phyloP scores from a whole-genome alignment of 2,888 invertebrate species.

The Orthosia cruda region DNA sequence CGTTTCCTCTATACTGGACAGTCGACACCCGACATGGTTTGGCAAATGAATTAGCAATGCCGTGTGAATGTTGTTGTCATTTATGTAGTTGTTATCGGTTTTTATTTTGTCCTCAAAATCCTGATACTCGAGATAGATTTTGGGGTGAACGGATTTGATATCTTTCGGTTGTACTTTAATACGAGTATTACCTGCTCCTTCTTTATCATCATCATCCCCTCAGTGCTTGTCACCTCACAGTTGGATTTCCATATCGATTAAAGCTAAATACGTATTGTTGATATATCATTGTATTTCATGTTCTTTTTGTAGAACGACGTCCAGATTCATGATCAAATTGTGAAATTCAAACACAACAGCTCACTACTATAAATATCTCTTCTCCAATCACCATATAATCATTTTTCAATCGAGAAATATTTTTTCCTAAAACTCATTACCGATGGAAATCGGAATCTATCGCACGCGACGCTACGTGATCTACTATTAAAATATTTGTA shows the following conservation, averaged over 20 bases:
- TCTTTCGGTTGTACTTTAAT: background rate
- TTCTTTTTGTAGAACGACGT: background rate
- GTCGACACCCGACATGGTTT: conserved; percentile 59
- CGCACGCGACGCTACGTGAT: conserved; percentile 61
- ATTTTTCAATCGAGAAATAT: conserved; percentile 36
- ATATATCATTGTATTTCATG: background rate
- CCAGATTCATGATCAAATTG: background rate
- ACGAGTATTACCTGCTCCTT: background rate
- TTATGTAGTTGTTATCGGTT: conserved; percentile 13
- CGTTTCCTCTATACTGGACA: conserved; percentile 80
- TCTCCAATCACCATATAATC: conserved; percentile 11
- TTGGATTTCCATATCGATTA: background rate
- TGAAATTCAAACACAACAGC: conserved; percentile 12
- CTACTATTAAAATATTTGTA: conserved; percentile 63
- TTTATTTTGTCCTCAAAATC: background rate
- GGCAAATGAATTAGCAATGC: conserved; percentile 71
- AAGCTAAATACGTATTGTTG: background rate
- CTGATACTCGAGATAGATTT: background rate
- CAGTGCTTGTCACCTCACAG: background rate
- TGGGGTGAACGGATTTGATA: background rate
- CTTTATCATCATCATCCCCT: background rate
- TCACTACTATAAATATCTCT: conserved; percentile 4
- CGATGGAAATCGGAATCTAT: conserved; percentile 53
- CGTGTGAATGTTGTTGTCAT: conserved; percentile 70
- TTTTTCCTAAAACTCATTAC: conserved; percentile 56